phyloP scores from a whole-genome alignment of 2,888 invertebrate genomes.

The Pantelozetes paolii region DNA sequence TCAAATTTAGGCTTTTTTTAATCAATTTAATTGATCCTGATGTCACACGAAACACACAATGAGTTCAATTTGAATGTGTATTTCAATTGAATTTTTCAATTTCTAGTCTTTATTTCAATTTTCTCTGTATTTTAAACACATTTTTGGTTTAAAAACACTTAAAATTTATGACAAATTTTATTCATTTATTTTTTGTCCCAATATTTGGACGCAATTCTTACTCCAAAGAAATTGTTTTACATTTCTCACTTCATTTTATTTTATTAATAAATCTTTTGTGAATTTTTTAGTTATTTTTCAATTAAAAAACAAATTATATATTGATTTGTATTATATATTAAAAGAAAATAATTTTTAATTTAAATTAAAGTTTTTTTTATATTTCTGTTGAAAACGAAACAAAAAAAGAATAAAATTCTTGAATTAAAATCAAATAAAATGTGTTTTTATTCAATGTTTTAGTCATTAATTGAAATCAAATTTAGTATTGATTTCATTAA shows the following conservation, averaged over 20 bases:
- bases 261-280: background rate
- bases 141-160: background rate
- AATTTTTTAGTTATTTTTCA: background rate
- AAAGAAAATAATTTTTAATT: background rate
- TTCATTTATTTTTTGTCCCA: background rate
- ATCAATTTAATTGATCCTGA: too few relatives aligned
- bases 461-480: too few relatives aligned
- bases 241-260: background rate
- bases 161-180: background rate
- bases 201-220: background rate
- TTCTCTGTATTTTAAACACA: background rate
- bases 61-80: background rate
- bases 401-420: conserved; percentile 6
- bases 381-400: background rate
- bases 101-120: background rate
- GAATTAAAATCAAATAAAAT: background rate
- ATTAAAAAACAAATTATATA: background rate
- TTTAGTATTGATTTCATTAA: too few relatives aligned
- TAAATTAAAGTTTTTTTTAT: too few relatives aligned
- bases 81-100: background rate
- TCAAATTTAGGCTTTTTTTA: too few relatives aligned
- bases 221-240: background rate
- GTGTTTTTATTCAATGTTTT: background rate
- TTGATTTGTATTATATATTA: background rate
- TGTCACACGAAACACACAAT: background rate